Evolutionary conservation across 2,888 invertebrate species (phyloP).

Genomic region (Agriopis aurantiaria): DNA sequence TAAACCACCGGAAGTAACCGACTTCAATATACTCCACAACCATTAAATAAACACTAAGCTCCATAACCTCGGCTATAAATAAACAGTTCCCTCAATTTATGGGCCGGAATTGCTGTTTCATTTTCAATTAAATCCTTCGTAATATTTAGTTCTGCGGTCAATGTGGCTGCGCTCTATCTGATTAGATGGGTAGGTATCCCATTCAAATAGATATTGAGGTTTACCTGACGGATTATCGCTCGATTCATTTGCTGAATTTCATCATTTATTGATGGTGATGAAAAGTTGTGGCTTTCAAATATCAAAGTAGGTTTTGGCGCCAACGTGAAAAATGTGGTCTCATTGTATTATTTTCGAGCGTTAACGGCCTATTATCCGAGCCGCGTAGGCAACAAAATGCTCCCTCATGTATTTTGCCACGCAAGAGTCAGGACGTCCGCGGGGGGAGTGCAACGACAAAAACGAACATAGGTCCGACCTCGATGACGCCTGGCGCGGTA

Average conservation of each 20-base stretch:
- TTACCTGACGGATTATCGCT: background rate
- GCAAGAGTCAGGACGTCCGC: too few species aligned
- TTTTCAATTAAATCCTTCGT: background rate
- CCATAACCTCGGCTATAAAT: slow-evolving; percentile 1
- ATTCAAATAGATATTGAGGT: background rate
- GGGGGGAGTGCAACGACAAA: too few species aligned
- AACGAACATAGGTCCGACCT: too few species aligned
- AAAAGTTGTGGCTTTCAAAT: too few species aligned
- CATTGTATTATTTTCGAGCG: too few species aligned
- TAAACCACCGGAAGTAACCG: background rate
- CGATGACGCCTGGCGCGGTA: too few species aligned
- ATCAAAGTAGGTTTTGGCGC: too few species aligned
- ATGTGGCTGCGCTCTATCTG: background rate
- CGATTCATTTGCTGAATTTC: background rate
- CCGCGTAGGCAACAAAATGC: too few species aligned
- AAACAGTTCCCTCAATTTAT: background rate
- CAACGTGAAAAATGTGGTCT: too few species aligned
- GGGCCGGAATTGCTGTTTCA: background rate
- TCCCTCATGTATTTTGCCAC: too few species aligned
- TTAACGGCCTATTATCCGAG: too few species aligned
- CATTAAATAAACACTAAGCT: slow-evolving; percentile 5
- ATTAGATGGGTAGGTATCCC: background rate
- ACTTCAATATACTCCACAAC: background rate
- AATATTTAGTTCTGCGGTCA: slow-evolving; percentile 4
- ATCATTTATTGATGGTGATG: background rate